Conservation (phyloP, 30 jellyfish, hydroid and myxozoan species). For the Aurelia sp. region DNA sequence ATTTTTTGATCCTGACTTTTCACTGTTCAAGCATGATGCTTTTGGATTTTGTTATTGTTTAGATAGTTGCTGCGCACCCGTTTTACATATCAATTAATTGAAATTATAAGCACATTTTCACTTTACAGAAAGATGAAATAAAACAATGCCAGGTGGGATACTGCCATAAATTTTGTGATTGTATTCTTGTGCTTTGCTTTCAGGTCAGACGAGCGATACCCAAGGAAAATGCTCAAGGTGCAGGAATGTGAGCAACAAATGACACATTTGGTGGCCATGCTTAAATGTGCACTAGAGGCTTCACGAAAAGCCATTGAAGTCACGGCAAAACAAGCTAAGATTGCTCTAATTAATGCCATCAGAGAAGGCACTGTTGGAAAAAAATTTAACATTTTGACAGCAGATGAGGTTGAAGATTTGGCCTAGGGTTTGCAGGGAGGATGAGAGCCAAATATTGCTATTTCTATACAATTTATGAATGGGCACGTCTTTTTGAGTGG, state of each 20-base stretch:
- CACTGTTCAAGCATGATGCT: not conserved
- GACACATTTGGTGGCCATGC: not conserved
- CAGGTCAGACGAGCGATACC: slow-evolving; percentile 6
- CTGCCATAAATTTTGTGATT: not conserved
- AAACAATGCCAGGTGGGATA: not conserved
- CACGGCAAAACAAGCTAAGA: slow-evolving; percentile 3
- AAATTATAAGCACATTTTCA: not conserved
- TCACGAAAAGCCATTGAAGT: slow-evolving; percentile 7
- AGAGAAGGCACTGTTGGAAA: not conserved
- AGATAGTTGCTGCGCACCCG: not conserved
- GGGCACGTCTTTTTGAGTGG: too few relatives aligned
- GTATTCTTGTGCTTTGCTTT: not conserved
- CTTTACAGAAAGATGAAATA: not conserved
- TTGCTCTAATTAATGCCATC: not conserved
- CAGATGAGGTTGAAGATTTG: not conserved
- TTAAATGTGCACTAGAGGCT: not conserved
- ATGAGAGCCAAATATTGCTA: not conserved
- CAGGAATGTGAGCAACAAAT: not conserved
- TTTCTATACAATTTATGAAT: too few relatives aligned
- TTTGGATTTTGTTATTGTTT: not conserved
- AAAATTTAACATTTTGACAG: not conserved
- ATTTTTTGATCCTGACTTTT: too few relatives aligned
- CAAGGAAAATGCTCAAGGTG: not conserved
- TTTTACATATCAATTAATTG: not conserved
- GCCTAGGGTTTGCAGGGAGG: not conserved